Conservation (phyloP, 2,113 vertebrate species). For the Muscicapa adusta region DNA sequence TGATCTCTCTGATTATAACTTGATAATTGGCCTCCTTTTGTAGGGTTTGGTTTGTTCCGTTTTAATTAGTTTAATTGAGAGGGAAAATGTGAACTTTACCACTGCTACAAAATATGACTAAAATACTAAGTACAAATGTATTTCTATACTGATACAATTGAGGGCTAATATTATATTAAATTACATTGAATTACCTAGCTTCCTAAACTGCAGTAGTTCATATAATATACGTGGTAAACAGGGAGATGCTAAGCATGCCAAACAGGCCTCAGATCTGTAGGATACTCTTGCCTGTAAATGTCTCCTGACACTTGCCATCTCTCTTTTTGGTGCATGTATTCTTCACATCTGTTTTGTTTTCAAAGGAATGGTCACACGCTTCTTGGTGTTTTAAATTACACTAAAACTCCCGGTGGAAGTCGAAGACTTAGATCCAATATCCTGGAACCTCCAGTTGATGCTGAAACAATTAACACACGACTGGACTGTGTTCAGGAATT, state of each 20-base stretch:
- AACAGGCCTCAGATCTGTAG: not conserved
- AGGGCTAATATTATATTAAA: not conserved
- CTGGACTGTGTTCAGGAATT: slow-evolving; percentile 90
- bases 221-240: not conserved
- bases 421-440: slow-evolving; percentile 92
- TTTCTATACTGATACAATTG: not conserved
- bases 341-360: slow-evolving; percentile 26
- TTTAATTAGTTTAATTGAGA: not conserved
- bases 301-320: not conserved
- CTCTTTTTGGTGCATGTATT: not conserved
- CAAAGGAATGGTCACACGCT: slow-evolving; percentile 88
- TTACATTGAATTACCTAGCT: not conserved
- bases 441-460: slow-evolving; percentile 87
- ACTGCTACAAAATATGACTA: not conserved
- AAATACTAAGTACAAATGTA: not conserved
- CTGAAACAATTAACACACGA: slow-evolving; percentile 87
- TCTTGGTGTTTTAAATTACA: slow-evolving; percentile 91
- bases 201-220: not conserved
- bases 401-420: slow-evolving; percentile 90
- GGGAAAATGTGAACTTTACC: not conserved
- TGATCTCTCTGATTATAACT: not conserved
- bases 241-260: not conserved
- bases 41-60: not conserved
- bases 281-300: not conserved
- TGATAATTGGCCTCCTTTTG: not conserved